Conservation (phyloP, 2,888 invertebrate genomes). For the Papilio gigon region DNA sequence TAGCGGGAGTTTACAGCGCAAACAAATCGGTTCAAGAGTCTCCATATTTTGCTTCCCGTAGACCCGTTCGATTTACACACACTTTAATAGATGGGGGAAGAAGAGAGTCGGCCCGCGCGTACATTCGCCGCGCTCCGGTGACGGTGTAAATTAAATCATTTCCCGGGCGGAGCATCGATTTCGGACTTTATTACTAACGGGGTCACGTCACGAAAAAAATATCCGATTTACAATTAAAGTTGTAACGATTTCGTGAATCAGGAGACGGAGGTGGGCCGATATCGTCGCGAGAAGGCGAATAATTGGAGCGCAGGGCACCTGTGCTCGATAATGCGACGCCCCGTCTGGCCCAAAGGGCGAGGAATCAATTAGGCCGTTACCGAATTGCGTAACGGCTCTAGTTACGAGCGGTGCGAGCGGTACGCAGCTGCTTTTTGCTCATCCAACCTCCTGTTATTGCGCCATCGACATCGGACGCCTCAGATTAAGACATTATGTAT, state of each 20-base stretch:
- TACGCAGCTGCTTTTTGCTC: slow-evolving; percentile 80
- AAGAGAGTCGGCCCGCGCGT: slow-evolving; percentile 52
- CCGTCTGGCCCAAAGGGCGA: slow-evolving; percentile 79
- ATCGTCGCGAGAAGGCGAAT: slow-evolving; percentile 73
- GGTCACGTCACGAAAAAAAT: slow-evolving; percentile 74
- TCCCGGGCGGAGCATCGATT: slow-evolving; percentile 63
- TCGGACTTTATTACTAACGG: slow-evolving; percentile 72
- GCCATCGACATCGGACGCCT: slow-evolving; percentile 75
- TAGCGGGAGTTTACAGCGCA: slow-evolving; percentile 70
- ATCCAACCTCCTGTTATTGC: slow-evolving; percentile 78
- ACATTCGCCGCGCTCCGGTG: slow-evolving; percentile 57
- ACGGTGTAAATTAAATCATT: slow-evolving; percentile 74
- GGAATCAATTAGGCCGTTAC: slow-evolving; percentile 81
- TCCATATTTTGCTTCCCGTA: slow-evolving; percentile 72
- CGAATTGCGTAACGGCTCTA: slow-evolving; percentile 79
- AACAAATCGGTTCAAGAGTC: slow-evolving; percentile 75
- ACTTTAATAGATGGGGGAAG: slow-evolving; percentile 56
- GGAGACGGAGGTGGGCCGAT: slow-evolving; percentile 66
- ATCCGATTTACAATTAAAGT: slow-evolving; percentile 77
- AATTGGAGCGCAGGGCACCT: slow-evolving; percentile 74
- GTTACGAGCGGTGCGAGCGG: slow-evolving; percentile 77
- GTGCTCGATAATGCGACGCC: slow-evolving; percentile 79
- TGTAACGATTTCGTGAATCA: slow-evolving; percentile 66
- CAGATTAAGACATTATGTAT: slow-evolving; percentile 77
- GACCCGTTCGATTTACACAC: slow-evolving; percentile 73